phyloP scores from a whole-genome alignment of 2,888 invertebrate genomes.

The Leptinotarsa peninsularis region DNA sequence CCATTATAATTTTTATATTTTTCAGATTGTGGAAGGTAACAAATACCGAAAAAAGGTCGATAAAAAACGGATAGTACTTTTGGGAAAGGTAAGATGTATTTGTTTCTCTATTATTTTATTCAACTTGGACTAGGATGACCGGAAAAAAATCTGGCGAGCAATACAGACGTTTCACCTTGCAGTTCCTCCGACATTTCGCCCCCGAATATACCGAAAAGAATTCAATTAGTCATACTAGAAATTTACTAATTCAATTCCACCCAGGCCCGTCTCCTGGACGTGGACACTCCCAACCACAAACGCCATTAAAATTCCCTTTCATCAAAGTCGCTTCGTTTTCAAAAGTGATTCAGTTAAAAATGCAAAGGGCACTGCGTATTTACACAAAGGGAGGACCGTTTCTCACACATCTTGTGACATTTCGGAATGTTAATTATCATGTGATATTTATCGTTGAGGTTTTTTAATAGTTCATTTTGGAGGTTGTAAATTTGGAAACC shows the following conservation, averaged over 20 bases:
- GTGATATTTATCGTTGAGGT: constrained; percentile 44
- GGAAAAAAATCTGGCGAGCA: too few species aligned
- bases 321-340: constrained; percentile 38
- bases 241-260: not conserved
- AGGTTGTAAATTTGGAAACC: constrained; percentile 41
- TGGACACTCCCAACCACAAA: constrained; percentile 1
- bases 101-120: too few species aligned
- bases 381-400: constrained; percentile 39
- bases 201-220: too few species aligned
- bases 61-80: too few species aligned
- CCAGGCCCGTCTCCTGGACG: not conserved
- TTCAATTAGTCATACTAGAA: too few species aligned
- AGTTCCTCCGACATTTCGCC: too few species aligned
- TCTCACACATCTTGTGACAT: constrained; percentile 44
- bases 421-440: constrained; percentile 48
- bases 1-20: too few species aligned
- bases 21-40: too few species aligned
- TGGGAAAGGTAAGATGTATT: too few species aligned
- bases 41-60: too few species aligned
- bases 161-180: too few species aligned
- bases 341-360: constrained; percentile 41
- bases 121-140: too few species aligned
- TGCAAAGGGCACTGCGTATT: constrained; percentile 36
- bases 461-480: constrained; percentile 37
- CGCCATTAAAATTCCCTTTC: constrained; percentile 41